Base-by-base conservation (phyloP, 2,113 vertebrate species). In the Rafetus swinhoei region DNA sequence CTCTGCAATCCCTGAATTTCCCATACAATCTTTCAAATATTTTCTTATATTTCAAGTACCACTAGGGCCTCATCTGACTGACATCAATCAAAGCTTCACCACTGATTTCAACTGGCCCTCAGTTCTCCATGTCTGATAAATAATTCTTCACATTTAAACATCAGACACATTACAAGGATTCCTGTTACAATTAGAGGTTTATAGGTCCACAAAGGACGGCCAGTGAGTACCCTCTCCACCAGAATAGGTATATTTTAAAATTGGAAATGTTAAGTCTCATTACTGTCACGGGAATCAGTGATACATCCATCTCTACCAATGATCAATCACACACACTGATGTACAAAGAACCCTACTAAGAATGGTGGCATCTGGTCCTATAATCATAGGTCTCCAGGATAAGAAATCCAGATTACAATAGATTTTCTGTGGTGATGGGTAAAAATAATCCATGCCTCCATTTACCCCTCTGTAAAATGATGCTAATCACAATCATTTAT, bases 321-420 rank as follows among this genome's bases (percentile, higher is more conserved):
- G 59, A 90, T 62, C 82, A 13, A 72, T 53, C 79, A 21, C 2
- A 54, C 0, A 56, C 80, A 62, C 22, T 72, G 88, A 4, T 0
- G 45, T 35, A 72, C 35, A 2, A 0, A 0, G 21, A 77, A 50
- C 92, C 81, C 74, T 29, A 27, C 1, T 0, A 59, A 89, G 32
- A 82, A 92, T 74, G 87, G 13, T 85, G 85, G 80, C 80, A 77
- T 81, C 93, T 97, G 91, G 74, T 84, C 80, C 8, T 2, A 4
- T 84, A 93, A 94, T 93, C 90, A 95, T 19, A 35, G 65, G 90
- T 84, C 85, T 93, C 92, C 82, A 89, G 86, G 92, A 85, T 92
- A 96, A 69, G 65, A 97, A 97, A 96, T 96, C 96, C 89, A 95
- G 96, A 97, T 94, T 93, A 92, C 94, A 96, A 97, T 97, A 95